A percentile compares a stretch with the other conserved stretches of the same genome.
phyloP scores from a whole-genome alignment of 1,140 invertebrate genomes.

The Melanaphis sacchari region DNA sequence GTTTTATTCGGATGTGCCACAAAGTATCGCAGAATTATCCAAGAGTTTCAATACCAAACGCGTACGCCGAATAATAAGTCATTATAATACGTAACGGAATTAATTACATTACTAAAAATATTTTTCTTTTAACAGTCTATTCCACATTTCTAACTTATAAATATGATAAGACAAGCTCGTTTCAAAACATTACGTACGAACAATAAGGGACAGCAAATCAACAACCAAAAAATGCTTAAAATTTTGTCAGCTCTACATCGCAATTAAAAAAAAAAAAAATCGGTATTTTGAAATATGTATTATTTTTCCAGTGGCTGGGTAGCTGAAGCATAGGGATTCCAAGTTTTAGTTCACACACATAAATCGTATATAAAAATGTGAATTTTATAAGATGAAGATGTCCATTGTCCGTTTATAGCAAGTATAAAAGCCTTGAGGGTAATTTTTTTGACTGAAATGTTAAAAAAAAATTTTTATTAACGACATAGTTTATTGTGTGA shows the following conservation, averaged over 20 bases:
- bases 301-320: background rate
- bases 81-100: background rate
- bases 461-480: too few species aligned
- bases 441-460: too few species aligned
- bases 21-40: background rate
- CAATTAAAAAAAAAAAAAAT: too few species aligned
- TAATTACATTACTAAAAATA: background rate
- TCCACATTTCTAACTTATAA: background rate
- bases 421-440: too few species aligned
- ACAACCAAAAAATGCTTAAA: background rate
- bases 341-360: background rate
- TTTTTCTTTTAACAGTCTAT: background rate
- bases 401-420: too few species aligned
- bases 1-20: background rate
- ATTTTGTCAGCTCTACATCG: too few species aligned
- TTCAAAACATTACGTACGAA: background rate
- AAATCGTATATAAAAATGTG: background rate
- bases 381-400: too few species aligned
- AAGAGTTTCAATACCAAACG: background rate
- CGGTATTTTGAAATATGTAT: background rate
- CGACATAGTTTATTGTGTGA: too few species aligned
- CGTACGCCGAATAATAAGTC: too few species aligned
- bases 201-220: background rate
- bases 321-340: background rate
- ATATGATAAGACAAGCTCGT: background rate